phyloP scores from a whole-genome alignment of 1,140 invertebrate species.

The Zaprionus capensis region DNA sequence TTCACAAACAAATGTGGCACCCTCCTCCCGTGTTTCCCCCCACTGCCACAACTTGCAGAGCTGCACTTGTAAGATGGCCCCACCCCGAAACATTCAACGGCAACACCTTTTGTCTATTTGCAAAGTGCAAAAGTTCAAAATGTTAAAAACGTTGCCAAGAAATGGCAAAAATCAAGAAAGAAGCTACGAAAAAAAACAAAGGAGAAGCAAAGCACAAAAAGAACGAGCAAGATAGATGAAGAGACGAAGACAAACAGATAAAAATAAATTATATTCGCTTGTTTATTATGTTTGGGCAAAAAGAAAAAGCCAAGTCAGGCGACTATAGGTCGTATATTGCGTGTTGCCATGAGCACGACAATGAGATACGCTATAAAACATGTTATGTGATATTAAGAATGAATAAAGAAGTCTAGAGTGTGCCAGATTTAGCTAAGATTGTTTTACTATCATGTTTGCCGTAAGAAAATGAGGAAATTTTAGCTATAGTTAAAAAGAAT shows the following conservation, averaged over 20 bases:
- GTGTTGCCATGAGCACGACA: neutral
- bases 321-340: neutral
- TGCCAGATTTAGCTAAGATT: no score
- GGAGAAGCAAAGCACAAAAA: constrained; percentile 29
- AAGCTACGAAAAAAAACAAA: constrained; percentile 40
- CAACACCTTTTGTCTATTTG: constrained; percentile 62
- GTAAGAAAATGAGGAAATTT: no score
- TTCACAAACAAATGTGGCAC: constrained; percentile 1
- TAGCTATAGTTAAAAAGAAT: no score
- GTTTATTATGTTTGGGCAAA: constrained; percentile 51
- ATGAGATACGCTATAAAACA: neutral
- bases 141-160: constrained; percentile 60
- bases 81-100: constrained; percentile 33
- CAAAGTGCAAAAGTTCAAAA: constrained; percentile 74
- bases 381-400: neutral
- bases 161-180: constrained; percentile 41
- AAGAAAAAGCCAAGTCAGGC: constrained; percentile 1
- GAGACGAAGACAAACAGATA: constrained; percentile 32
- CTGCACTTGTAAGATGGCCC: neutral
- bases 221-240: constrained; percentile 18
- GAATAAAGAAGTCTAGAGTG: neutral
- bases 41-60: neutral
- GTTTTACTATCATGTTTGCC: no score
- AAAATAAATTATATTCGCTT: constrained; percentile 71
- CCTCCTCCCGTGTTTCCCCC: neutral